Evolutionary conservation across 2,888 invertebrate genomes (phyloP).

Genomic region (Glyphotaelius pellucidus): DNA sequence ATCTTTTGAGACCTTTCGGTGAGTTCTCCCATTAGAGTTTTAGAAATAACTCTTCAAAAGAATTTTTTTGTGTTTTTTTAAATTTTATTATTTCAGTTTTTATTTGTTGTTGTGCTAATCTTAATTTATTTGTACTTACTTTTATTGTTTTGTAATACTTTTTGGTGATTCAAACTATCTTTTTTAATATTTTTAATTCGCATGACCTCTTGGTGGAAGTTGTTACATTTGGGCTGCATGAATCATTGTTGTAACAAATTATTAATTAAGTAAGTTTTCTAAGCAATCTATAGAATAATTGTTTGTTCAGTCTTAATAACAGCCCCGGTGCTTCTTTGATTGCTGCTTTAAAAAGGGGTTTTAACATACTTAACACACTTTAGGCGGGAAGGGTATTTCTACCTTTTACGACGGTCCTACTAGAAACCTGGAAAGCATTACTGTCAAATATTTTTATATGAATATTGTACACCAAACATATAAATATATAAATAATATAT

Average conservation of each 20-base stretch:
- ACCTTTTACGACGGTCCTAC: too few relatives aligned
- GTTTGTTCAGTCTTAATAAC: not conserved
- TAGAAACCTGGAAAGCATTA: too few relatives aligned
- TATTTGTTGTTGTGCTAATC: not conserved
- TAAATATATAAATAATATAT: too few relatives aligned
- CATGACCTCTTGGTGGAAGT: conserved; percentile 12
- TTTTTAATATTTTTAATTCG: conserved; percentile 4
- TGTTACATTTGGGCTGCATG: conserved; percentile 15
- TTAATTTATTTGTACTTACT: not conserved
- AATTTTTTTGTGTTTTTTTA: conserved; percentile 18
- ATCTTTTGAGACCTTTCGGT: conserved; percentile 78
- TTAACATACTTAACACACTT: not conserved
- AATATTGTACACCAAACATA: too few relatives aligned
- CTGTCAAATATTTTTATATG: too few relatives aligned
- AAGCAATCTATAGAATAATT: not conserved
- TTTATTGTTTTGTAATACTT: not conserved
- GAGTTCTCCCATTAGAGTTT: conserved; percentile 69
- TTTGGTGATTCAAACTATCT: not conserved
- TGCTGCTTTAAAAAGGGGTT: not conserved
- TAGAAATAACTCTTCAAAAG: conserved; percentile 37
- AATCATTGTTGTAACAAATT: not conserved
- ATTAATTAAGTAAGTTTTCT: not conserved
- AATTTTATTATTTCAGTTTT: not conserved
- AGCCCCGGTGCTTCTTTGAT: not conserved
- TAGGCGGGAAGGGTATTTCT: too few relatives aligned